These are phyloP conservation scores for Alauda arvensis DNA, from an alignment of 2,797 vertebrate species.

Conservation along the genomic window DNA sequence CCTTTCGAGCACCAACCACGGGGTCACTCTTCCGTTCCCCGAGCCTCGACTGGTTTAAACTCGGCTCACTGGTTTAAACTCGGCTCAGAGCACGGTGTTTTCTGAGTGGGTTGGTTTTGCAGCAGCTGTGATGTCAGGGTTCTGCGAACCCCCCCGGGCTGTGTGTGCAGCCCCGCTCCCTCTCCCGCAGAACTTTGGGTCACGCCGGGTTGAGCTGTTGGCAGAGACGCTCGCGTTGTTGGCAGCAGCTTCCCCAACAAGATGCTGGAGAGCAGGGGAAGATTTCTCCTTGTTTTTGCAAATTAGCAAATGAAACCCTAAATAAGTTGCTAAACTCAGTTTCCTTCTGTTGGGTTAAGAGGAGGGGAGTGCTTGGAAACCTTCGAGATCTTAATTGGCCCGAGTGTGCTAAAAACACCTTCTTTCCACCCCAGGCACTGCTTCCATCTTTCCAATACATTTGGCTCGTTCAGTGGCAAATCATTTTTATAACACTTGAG, in stretches of 20 bases:
- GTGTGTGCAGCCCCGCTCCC: not conserved
- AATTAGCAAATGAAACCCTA: constrained; percentile 46
- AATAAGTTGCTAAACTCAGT: constrained; percentile 43
- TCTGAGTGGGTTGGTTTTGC: accelerated
- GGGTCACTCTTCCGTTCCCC: not conserved
- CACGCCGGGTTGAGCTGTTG: constrained; percentile 24
- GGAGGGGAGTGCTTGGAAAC: constrained; percentile 28
- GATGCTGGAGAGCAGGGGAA: constrained; percentile 29
- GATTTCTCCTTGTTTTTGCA: constrained; percentile 47
- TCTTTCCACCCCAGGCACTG: not conserved
- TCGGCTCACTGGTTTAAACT: not conserved
- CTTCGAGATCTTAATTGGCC: constrained; percentile 10
- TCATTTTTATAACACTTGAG: constrained; percentile 11
- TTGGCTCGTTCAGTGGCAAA: not conserved
- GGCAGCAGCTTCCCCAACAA: constrained; percentile 29
- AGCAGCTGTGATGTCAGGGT: not conserved
- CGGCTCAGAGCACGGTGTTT: accelerated
- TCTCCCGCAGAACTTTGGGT: constrained; percentile 9
- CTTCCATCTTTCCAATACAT: not conserved
- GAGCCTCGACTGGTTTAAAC: not conserved
- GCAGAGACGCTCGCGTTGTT: not conserved
- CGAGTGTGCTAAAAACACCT: constrained; percentile 4
- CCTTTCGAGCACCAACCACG: accelerated
- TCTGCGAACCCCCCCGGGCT: not conserved
- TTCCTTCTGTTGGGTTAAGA: constrained; percentile 42